Base-by-base conservation (phyloP, 2,797 vertebrate genomes). In the Meriones psammophilus region DNA sequence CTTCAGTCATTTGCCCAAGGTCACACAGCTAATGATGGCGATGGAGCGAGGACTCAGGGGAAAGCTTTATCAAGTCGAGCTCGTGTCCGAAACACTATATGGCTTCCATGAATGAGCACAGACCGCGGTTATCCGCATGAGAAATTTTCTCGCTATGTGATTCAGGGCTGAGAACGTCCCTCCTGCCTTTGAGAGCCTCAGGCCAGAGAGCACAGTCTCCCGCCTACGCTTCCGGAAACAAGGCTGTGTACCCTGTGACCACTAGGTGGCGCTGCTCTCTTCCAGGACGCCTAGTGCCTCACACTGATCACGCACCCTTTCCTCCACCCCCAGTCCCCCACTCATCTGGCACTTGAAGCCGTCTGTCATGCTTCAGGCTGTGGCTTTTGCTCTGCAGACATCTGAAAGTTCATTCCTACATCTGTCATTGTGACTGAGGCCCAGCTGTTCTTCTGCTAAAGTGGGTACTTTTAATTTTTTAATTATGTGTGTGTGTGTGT, bases 201-300 rank as follows among this genome's bases (percentile, higher is more conserved):
- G 30, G 0, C 5, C 58, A 30, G 15, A 30, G 15, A 58, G 26
- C 17, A 3, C 0, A 3, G 39, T 15, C 36, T 12, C 17, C 2
- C 5, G 39, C 28, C 0, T 26, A 4, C 3, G 7, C 4, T 62
- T 20, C 69, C 36, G 74, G n/a, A 66, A 60, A 66, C 24, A 4
- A 4, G 8, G 94, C 89, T 60, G 1, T 46, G 22, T 10, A 20
- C 17, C 15, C 3, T 8, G 0, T 17, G 36, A 28, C 89, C 93
- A 93, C 94, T 90, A 97, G 96, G 85, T 92, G 97, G 88, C 89
- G n/a, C 90, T 96, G 50, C 87, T 71, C 42, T 64, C 56, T 79
- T 79, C 81, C 50, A 42, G 56, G 77, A 18, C 22, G 33, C 26
- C 54, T 5, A 28, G 78, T 54, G 12, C 42, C 6, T 17, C 30